Percentiles rank a stretch among this genome's conserved stretches.
phyloP scores from a whole-genome alignment of 2,797 vertebrate species.

The Manis javanica region DNA sequence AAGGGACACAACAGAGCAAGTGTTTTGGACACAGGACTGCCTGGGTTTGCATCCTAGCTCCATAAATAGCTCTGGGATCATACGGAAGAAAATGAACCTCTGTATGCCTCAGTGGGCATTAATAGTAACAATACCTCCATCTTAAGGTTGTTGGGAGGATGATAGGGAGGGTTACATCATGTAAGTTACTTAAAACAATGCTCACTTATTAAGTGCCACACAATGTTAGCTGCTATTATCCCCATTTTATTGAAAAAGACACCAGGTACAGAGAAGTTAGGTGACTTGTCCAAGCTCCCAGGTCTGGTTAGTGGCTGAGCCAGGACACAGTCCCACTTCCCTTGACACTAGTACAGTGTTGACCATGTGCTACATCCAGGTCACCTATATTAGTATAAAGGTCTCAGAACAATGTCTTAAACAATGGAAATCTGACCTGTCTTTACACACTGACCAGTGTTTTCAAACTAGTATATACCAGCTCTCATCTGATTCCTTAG shows the following conservation, averaged over 20 bases:
- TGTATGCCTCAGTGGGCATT: not conserved
- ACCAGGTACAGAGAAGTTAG: not conserved
- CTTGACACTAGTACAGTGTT: not conserved
- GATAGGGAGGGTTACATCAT: rapidly evolving
- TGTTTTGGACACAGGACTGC: not conserved
- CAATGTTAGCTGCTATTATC: not conserved
- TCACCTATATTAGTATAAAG: not conserved
- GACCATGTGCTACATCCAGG: not conserved
- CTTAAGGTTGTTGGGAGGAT: not conserved
- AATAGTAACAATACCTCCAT: not conserved
- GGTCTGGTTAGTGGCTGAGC: not conserved
- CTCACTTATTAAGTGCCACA: not conserved
- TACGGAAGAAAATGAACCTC: not conserved
- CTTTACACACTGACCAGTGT: not conserved
- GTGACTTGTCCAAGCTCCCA: not conserved
- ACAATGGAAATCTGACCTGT: not conserved
- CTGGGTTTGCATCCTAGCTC: not conserved
- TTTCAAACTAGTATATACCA: not conserved
- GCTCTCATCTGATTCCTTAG: not conserved
- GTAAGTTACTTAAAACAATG: not conserved
- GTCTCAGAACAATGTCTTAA: not conserved
- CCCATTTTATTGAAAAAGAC: not conserved
- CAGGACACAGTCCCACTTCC: not conserved
- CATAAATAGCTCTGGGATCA: not conserved
- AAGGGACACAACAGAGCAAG: not conserved